These are phyloP conservation scores for Lymantria dispar DNA, from an alignment of 2,888 invertebrate genomes.

Conservation along the genomic window DNA sequence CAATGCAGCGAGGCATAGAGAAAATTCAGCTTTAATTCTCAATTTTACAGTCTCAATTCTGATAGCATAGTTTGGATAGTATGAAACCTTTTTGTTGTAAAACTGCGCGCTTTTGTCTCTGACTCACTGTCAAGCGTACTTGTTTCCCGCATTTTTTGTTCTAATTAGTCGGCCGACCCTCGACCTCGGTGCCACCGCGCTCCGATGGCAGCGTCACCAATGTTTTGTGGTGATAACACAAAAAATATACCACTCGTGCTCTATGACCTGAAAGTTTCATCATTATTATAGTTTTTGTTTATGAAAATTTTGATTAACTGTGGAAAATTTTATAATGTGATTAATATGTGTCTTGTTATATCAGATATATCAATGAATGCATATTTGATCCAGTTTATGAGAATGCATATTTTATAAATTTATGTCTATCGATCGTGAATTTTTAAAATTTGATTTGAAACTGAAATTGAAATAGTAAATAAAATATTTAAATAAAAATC, in stretches of 20 bases:
- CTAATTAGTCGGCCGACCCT: conserved; percentile 77
- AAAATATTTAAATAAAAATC: no score
- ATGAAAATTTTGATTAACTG: background rate
- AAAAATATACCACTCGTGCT: conserved; percentile 19
- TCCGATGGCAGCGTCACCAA: conserved; percentile 40
- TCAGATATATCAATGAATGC: no score
- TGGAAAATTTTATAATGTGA: background rate
- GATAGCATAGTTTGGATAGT: conserved; percentile 20
- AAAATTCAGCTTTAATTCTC: conserved; percentile 46
- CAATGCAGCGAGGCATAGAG: conserved; percentile 36
- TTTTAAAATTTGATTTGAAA: no score
- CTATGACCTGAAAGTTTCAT: conserved; percentile 14
- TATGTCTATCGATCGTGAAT: no score
- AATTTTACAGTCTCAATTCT: conserved; percentile 37
- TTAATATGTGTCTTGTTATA: no score
- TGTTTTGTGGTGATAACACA: conserved; percentile 34
- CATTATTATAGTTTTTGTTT: conserved; percentile 6
- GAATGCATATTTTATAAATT: no score
- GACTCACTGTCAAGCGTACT: conserved; percentile 80
- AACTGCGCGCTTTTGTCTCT: conserved; percentile 72
- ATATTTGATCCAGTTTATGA: no score
- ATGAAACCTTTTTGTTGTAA: conserved; percentile 62
- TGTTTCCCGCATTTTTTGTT: conserved; percentile 81
- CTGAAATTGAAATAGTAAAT: no score
- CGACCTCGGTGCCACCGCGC: conserved; percentile 50